Conservation (phyloP, 2,888 invertebrate genomes). For the Scelioninae gen. 2 region DNA sequence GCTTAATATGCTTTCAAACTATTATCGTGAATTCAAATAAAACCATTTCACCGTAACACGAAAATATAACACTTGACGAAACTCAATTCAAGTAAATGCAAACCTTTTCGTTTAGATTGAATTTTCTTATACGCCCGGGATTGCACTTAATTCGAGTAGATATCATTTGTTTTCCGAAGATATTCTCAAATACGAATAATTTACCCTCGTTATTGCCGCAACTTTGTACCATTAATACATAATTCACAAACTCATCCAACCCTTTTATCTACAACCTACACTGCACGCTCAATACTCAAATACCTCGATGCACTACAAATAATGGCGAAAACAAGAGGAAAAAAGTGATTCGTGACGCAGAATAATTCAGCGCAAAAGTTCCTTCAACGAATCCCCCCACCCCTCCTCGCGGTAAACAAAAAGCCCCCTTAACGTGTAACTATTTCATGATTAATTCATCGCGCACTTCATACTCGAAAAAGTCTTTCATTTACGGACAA, state of each 20-base stretch:
- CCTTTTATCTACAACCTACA: too few species aligned
- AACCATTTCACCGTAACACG: slow-evolving; percentile 2
- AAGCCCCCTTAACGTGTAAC: not conserved
- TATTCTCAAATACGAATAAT: slow-evolving; percentile 33
- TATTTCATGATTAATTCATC: slow-evolving; percentile 7
- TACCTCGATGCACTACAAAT: too few species aligned
- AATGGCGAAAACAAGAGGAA: too few species aligned
- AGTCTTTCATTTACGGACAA: slow-evolving; percentile 1
- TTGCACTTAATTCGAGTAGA: slow-evolving; percentile 39
- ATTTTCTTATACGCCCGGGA: slow-evolving; percentile 36
- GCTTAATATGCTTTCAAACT: too few species aligned
- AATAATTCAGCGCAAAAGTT: too few species aligned
- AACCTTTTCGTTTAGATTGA: slow-evolving; percentile 41
- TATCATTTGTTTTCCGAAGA: slow-evolving; percentile 29
- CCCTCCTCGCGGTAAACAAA: too few species aligned
- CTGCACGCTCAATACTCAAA: too few species aligned
- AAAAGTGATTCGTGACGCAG: too few species aligned
- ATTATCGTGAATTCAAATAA: slow-evolving; percentile 9
- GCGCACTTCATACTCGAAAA: slow-evolving; percentile 6
- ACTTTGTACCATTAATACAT: too few species aligned
- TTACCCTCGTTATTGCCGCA: not conserved
- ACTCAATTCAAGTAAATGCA: slow-evolving; percentile 37
- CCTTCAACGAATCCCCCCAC: too few species aligned
- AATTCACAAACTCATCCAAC: too few species aligned
- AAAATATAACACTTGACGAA: slow-evolving; percentile 22